These are phyloP conservation scores for Lucilia sericata DNA, from an alignment of 1,140 invertebrate species.

Conservation along the genomic window DNA sequence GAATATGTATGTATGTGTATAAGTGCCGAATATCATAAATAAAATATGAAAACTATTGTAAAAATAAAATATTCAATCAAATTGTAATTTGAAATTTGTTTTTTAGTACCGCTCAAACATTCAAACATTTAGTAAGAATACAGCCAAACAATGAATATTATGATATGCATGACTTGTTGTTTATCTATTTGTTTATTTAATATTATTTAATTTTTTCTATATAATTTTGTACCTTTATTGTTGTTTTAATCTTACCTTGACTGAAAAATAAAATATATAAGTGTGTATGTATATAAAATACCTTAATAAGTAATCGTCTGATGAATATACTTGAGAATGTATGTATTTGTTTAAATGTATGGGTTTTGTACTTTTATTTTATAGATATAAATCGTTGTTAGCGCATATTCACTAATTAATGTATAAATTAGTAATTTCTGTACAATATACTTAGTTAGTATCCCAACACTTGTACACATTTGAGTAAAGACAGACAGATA, in stretches of 20 bases:
- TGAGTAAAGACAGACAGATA: no score
- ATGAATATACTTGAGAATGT: background rate
- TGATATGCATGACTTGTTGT: constrained; percentile 29
- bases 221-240: background rate
- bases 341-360: background rate
- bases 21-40: no score
- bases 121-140: background rate
- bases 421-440: constrained; percentile 9
- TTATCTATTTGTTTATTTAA: background rate
- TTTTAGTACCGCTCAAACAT: background rate
- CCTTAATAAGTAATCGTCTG: background rate
- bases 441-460: background rate
- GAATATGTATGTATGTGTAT: no score
- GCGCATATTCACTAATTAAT: constrained; percentile 26
- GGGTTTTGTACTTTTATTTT: constrained; percentile 14
- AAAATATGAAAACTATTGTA: no score
- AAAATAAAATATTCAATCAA: background rate
- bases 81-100: background rate
- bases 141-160: background rate
- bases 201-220: background rate
- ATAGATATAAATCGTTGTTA: constrained; percentile 25
- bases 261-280: background rate
- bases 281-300: background rate
- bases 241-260: constrained; percentile 21
- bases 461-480: no score